phyloP scores from a whole-genome alignment of 2,888 invertebrate genomes.

The Phragmatobia fuliginosa region DNA sequence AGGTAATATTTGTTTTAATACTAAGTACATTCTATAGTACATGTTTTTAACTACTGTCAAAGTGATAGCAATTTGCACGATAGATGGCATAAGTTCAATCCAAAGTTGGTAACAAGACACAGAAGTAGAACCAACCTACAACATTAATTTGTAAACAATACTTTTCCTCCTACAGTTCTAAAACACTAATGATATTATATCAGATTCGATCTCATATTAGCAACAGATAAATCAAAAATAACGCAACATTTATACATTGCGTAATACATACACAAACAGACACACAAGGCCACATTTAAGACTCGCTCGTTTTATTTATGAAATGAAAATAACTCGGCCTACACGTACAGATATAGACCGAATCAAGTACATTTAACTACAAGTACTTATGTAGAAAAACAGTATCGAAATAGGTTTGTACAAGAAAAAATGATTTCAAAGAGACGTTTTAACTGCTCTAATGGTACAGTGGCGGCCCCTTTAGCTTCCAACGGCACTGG shows the following conservation, averaged over 20 bases:
- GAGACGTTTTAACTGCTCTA: too few species aligned
- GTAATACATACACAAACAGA: constrained; percentile 20
- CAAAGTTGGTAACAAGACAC: too few species aligned
- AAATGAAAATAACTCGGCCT: constrained; percentile 23
- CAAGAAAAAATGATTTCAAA: too few species aligned
- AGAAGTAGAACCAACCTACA: too few species aligned
- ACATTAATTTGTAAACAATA: neutral
- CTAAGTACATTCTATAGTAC: too few species aligned
- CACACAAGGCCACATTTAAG: constrained; percentile 37
- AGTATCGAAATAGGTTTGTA: neutral
- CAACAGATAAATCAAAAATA: neutral
- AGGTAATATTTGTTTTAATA: too few species aligned
- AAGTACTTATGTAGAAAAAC: neutral
- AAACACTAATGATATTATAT: neutral
- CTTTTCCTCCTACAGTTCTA: neutral
- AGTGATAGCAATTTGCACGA: too few species aligned
- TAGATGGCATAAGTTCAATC: too few species aligned
- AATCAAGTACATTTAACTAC: neutral
- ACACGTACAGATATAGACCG: constrained; percentile 1
- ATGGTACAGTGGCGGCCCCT: too few species aligned
- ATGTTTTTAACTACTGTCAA: too few species aligned
- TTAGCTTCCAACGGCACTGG: too few species aligned
- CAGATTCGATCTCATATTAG: neutral
- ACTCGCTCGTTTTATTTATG: constrained; percentile 25
- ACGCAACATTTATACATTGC: constrained; percentile 11